Conservation (phyloP, 2,113 vertebrate genomes). For the Nannobrachium achirus region DNA sequence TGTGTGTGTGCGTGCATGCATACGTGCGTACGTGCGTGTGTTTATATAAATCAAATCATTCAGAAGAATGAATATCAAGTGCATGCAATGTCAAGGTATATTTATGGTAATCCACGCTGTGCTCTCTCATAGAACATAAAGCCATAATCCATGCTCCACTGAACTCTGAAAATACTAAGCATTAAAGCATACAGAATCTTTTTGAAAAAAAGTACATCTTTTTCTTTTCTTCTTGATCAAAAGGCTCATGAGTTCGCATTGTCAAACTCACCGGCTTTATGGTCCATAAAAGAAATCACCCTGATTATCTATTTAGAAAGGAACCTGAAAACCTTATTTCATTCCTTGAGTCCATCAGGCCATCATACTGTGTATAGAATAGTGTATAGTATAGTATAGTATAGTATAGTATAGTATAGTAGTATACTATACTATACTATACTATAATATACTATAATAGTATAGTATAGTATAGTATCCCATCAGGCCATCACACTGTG, state of each 20-base stretch:
- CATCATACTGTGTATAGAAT: no score
- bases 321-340: no score
- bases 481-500: no score
- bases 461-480: no score
- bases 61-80: neutral
- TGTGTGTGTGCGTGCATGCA: no score
- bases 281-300: neutral
- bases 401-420: no score
- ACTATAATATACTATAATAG: no score
- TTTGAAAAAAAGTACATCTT: neutral
- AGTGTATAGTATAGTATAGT: no score
- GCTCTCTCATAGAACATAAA: neutral
- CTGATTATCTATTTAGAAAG: no score
- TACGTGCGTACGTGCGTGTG: no score
- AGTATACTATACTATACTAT: no score
- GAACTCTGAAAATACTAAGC: neutral
- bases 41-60: neutral
- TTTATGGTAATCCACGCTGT: neutral
- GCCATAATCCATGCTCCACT: neutral
- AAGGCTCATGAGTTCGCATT: neutral
- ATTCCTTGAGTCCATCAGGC: no score
- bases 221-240: neutral
- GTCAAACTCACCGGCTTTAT: neutral
- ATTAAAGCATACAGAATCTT: neutral
- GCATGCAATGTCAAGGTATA: neutral